phyloP scores from a whole-genome alignment of 2,888 invertebrate genomes.

The Germaria angustata region DNA sequence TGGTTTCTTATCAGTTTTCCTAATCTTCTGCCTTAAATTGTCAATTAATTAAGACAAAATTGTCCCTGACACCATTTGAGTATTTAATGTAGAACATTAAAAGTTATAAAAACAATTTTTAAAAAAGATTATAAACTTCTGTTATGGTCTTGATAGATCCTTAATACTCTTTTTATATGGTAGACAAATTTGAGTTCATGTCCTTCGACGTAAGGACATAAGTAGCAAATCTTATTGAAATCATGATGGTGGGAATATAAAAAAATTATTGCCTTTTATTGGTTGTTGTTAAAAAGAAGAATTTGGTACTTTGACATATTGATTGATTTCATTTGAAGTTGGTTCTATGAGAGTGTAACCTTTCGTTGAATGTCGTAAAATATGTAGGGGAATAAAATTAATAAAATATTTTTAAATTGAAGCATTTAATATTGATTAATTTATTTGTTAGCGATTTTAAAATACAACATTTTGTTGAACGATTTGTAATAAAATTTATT shows the following conservation, averaged over 20 bases:
- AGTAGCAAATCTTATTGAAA: neutral
- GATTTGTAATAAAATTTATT: too few relatives aligned
- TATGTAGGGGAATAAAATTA: too few relatives aligned
- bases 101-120: conserved; percentile 5
- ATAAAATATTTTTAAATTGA: too few relatives aligned
- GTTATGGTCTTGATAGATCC: neutral
- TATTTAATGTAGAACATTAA: neutral
- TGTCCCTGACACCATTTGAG: neutral
- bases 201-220: neutral
- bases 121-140: conserved; percentile 40
- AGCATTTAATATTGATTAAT: too few relatives aligned
- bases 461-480: too few relatives aligned
- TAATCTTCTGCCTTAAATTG: conserved; percentile 31
- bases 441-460: too few relatives aligned
- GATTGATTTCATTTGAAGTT: neutral
- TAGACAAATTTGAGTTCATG: neutral
- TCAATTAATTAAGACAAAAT: conserved; percentile 36
- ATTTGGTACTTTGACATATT: conserved; percentile 33
- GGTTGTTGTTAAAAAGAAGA: neutral
- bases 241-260: too few relatives aligned
- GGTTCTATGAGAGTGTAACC: neutral
- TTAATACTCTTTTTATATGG: neutral
- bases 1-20: neutral
- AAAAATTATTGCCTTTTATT: neutral
- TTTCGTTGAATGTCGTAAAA: neutral